Base-by-base conservation (phyloP, 1,140 invertebrate genomes). In the Nephila pilipes region DNA sequence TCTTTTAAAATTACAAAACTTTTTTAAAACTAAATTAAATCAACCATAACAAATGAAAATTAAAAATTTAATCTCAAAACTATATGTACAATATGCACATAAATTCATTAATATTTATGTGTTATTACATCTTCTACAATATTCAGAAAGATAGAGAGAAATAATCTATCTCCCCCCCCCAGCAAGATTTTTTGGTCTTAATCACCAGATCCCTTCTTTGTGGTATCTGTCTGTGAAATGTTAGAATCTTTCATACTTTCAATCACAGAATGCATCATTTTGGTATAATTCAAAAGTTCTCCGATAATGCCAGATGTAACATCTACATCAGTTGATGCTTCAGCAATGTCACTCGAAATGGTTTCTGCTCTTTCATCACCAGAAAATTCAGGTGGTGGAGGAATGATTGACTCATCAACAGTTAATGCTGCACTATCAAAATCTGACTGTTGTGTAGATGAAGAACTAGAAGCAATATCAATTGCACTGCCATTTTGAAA, bases 211-310 rank as follows among this genome's bases (percentile, higher is more conserved):
- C 69, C 16, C 25, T 88, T 88, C 14, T 88, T 75, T 3, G 87
- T 29, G 20, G 60, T 16, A 88, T 22, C 38, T 20, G 20, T 12
- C 75, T 69, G 32, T 60, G n/a, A 25, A 4, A 36, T 12, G 1
- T 57, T 18, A 54, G 81, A 55, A 8, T 93, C 85, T 87, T 93
- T 75, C 65, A 93, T 87, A 38, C 65, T 87, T 58, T 87, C 91
- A 29, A 93, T 87, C n/a, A 93, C 83, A 87, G 91, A 93, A 46
- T 93, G 91, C 91, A 93, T 93, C 85, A 93, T 87, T 93, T 87
- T 93, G 18, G 91, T 93, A 38, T 87, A 93, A n/a, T 65, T 85
- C 38, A 93, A 87, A 87, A 93, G 85, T 60, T 93, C 91, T 38
- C 65, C 63, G 60, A 93, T 87, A 20, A 93, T 93, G 16, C 25